These are phyloP conservation scores for Sarcophaga subvicina DNA, from an alignment of 2,888 invertebrate species.

Conservation along the genomic window DNA sequence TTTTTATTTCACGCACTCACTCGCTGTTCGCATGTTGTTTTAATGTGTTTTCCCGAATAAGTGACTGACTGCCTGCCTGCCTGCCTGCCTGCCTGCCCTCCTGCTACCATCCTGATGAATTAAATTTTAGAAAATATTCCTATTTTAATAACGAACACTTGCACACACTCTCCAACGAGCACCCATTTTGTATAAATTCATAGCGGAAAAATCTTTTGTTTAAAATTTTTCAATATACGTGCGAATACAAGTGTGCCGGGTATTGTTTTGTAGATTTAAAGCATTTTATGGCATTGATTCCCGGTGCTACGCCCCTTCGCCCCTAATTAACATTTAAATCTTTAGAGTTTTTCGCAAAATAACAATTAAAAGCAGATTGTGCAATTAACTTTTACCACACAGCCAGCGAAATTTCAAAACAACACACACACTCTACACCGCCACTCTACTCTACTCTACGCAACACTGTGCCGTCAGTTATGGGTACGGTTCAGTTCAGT, in stretches of 20 bases:
- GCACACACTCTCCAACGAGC: neutral
- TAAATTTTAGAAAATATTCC: neutral
- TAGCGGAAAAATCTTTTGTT: slow-evolving; percentile 21
- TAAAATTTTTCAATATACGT: slow-evolving; percentile 20
- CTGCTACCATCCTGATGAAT: neutral
- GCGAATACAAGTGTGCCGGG: neutral
- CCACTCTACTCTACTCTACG: too few relatives aligned
- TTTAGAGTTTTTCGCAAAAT: slow-evolving; percentile 51
- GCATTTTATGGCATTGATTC: slow-evolving; percentile 16
- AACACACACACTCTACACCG: neutral
- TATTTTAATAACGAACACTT: neutral
- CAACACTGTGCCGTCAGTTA: neutral
- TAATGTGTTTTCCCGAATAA: slow-evolving; percentile 11
- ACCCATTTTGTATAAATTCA: neutral
- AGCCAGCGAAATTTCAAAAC: slow-evolving; percentile 19
- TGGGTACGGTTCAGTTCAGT: neutral
- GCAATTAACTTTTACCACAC: slow-evolving; percentile 48
- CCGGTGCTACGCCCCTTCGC: neutral
- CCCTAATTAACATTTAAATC: slow-evolving; percentile 49
- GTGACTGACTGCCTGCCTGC: neutral
- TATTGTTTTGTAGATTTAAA: slow-evolving; percentile 1
- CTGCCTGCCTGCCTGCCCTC: too few relatives aligned
- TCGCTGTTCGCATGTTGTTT: slow-evolving; percentile 17
- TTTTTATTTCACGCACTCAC: slow-evolving; percentile 15
- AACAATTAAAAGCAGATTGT: slow-evolving; percentile 62